Evolutionary conservation across 1,140 invertebrate species (phyloP), one percentile per base, ranked within the genome.

Genomic region (Monomorium pharaonis): DNA sequence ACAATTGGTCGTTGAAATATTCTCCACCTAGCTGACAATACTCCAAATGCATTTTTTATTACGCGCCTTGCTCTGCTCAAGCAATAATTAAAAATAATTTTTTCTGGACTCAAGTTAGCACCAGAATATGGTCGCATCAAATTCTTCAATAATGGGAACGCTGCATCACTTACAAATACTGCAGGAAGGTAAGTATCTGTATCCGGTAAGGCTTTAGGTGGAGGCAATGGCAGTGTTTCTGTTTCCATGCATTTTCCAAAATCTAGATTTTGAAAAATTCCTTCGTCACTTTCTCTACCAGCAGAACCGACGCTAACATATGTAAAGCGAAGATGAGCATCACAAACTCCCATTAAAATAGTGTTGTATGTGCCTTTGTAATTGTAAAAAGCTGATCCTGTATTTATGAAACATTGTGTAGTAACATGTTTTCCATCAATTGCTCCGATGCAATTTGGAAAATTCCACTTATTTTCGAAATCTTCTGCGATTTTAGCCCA

Each of bases 61-160:
- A 30, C 3, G 30, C 27, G 51, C 14, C 58, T 14, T 30, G 27
- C 27, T 30, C 0, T 30, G 27, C 58, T 60, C 16, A 60, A 60
- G 3, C 24, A 12, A 60, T 60, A 60, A 60, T 24, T 58, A 58
- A 60, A 60, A 30, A 63, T 63, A 33, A 3, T 37, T 65, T 65
- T 16, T 33, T 33, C 30, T 37, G 62, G 30, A 18, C 5, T 37
- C 30, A 65, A 65, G 16, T 65, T 42, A 65, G 18, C 9, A 65
- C 24, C 62, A 33, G 62, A 30, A 6, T 54, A 65, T 65, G 62
- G 62, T 18, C 33, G 62, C 3, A 65, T 7, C 10, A 42, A 65
- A 42, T 65, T 65, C 18, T 65, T n/a, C 18, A 63, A 63, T 37
- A 65, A 65, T 9, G 33, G 62, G 30, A 65, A 65, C 21, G 62